phyloP scores from a whole-genome alignment of 2,797 vertebrate genomes.

The Spea hammondii region DNA sequence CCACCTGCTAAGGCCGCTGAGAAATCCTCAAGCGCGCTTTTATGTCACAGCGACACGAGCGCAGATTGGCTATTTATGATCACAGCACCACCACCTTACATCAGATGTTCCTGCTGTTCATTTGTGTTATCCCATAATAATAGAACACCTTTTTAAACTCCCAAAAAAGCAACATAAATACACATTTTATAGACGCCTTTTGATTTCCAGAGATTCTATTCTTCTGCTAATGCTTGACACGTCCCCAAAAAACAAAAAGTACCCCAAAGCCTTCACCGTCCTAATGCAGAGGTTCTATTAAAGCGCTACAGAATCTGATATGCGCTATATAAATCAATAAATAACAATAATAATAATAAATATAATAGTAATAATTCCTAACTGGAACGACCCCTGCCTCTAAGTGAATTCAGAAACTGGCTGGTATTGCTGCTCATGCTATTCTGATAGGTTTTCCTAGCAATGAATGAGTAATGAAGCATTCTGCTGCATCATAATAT shows the following conservation, averaged over 20 bases:
- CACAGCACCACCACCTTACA: conserved; percentile 6
- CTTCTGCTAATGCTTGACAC: background rate
- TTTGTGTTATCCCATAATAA: conserved; percentile 40
- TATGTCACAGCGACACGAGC: conserved; percentile 23
- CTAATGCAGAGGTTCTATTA: too few relatives aligned
- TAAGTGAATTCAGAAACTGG: conserved; percentile 15
- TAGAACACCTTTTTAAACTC: conserved; percentile 18
- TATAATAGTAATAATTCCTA: too few relatives aligned
- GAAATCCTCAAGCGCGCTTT: conserved; percentile 30
- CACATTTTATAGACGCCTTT: background rate
- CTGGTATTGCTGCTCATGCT: conserved; percentile 22
- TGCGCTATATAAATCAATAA: too few relatives aligned
- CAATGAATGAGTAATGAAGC: conserved; percentile 52
- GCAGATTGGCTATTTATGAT: conserved; percentile 26
- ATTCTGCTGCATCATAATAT: conserved; percentile 47
- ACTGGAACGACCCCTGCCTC: conserved; percentile 8
- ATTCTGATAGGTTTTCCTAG: conserved; percentile 42
- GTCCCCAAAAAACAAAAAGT: background rate
- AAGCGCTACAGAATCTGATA: too few relatives aligned
- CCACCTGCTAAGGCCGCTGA: conserved; percentile 26
- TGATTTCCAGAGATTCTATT: background rate
- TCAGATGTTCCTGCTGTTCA: conserved; percentile 32
- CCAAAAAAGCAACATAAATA: background rate
- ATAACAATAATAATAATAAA: too few relatives aligned
- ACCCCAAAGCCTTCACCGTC: background rate